Conservation (phyloP, 2,797 vertebrate species). For the Micrastur ruficollis region DNA sequence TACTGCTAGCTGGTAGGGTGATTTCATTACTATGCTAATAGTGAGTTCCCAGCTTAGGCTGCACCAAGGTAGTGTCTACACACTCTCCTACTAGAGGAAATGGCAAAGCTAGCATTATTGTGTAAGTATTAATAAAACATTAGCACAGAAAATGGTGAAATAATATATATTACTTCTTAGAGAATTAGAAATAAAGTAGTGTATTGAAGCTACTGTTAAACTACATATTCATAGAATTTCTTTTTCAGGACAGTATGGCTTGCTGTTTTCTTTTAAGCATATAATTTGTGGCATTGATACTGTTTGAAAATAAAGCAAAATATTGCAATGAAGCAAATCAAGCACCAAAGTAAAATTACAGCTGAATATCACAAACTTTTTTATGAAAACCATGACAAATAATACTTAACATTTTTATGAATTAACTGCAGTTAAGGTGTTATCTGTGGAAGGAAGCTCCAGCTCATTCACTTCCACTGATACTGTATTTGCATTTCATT, state of each 20-base stretch:
- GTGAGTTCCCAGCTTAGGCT: fast-evolving
- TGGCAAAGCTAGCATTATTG: background rate
- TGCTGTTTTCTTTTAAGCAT: background rate
- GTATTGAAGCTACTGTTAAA: background rate
- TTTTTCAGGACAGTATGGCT: background rate
- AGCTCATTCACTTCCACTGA: background rate
- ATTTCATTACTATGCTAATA: background rate
- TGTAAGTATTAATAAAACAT: background rate
- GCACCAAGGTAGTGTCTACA: background rate
- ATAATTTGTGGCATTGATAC: background rate
- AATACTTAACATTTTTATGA: background rate
- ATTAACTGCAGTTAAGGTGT: background rate
- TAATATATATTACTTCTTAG: background rate
- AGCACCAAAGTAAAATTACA: background rate
- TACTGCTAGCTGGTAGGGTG: background rate
- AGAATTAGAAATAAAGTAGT: background rate
- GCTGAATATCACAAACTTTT: background rate
- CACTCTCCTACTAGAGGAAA: background rate
- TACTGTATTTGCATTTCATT: background rate
- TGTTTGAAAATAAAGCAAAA: conserved; percentile 24
- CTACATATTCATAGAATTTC: background rate
- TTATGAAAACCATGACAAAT: background rate
- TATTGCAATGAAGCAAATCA: background rate
- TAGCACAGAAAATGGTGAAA: background rate
- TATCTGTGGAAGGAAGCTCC: background rate